Evolutionary conservation across 64 coral and sea anemone species (phyloP), one percentile per base, ranked within the genome.

Genomic region (Platygyra sinensis): DNA sequence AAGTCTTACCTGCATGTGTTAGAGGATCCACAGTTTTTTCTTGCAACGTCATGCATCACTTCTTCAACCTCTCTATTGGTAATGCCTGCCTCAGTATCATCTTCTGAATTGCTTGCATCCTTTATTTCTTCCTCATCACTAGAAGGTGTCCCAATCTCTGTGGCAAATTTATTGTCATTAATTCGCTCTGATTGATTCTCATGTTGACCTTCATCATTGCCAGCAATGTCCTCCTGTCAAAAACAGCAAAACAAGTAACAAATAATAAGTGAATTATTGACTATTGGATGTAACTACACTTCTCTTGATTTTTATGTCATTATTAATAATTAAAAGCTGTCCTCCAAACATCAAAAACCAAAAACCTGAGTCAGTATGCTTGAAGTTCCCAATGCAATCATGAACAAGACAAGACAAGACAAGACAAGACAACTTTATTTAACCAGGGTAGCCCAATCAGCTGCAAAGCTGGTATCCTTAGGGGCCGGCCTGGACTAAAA

Each of bases 11-110:
- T 11, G 20, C 76, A 38, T 78, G 36, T 36, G 32, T 17, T 78
- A 9, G 36, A 49, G 32, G 33, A 20, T 33, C 50, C 42, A 60
- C 16, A 32, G 18, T 52, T 62, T 57, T 88, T 51, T 46, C 76
- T 89, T 32, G 80, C 19, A 24, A 80, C 88, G 72, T 89, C 88
- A 24, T 80, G 88, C 42, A 89, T 72, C 17, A 89, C 88, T 50
- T 89, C 88, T 7, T 89, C 76, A 7, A 89, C n/a, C 32, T 89
- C 88, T 72, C 76, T 80, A 59, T 89, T 80, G 32, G 62, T 69
- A 52, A 85, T 71, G 18, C 18, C 13, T 85, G 36, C 81, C 39
- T 85, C 81, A 13, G 13, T 22, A 11, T 85, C 24, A 25, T 67
- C 62, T 13, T 72, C 59, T 20, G 71, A 89, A 30, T 62, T 89